Percentiles rank a stretch among this genome's conserved stretches.
phyloP scores from a whole-genome alignment of 2,888 invertebrate species.

The Drosophila longiperda region DNA sequence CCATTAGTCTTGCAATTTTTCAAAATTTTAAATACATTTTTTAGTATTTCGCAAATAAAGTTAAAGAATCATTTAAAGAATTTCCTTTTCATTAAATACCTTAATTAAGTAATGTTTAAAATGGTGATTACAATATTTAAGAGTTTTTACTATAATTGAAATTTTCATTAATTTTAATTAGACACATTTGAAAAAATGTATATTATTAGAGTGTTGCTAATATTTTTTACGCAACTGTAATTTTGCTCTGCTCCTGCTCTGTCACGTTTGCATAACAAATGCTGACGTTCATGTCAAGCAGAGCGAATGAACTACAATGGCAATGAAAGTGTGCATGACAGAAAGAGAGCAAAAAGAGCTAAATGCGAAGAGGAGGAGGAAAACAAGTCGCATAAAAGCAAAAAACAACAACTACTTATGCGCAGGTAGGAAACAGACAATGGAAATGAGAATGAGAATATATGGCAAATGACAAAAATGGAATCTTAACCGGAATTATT shows the following conservation, averaged over 20 bases:
- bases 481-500: slow-evolving; percentile 78
- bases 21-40: background rate
- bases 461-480: slow-evolving; percentile 67
- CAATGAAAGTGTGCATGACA: slow-evolving; percentile 41
- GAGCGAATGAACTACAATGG: slow-evolving; percentile 38
- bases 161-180: background rate
- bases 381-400: slow-evolving; percentile 59
- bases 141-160: background rate
- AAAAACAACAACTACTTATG: slow-evolving; percentile 64
- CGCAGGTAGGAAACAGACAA: slow-evolving; percentile 37
- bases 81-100: background rate
- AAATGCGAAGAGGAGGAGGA: slow-evolving; percentile 7
- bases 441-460: slow-evolving; percentile 56
- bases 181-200: background rate
- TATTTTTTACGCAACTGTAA: background rate
- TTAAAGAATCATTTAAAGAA: background rate
- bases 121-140: background rate
- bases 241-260: slow-evolving; percentile 57
- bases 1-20: background rate
- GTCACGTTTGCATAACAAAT: slow-evolving; percentile 75
- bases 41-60: background rate
- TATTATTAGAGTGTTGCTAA: background rate
- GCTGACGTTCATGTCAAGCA: slow-evolving; percentile 51
- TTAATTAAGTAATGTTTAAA: too few relatives aligned
- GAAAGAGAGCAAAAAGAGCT: slow-evolving; percentile 12